phyloP scores from a whole-genome alignment of 1,140 invertebrate species.

The Eulimnadia texana region DNA sequence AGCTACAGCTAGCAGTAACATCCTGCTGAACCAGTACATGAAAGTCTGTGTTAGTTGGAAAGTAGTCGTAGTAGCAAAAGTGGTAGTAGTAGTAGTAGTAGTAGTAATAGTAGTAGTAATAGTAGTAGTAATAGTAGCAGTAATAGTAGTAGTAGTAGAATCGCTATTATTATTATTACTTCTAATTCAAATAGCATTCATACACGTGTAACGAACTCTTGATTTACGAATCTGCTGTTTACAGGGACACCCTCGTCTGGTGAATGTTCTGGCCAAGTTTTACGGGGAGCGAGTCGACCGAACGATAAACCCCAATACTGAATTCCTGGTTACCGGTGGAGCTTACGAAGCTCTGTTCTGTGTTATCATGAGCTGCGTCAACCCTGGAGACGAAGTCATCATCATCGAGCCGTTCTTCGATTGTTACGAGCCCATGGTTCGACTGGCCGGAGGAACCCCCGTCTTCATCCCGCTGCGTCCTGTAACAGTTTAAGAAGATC shows the following conservation, averaged over 20 bases:
- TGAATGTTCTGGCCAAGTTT: constrained; percentile 65
- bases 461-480: constrained; percentile 76
- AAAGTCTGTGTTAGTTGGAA: constrained; percentile 55
- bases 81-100: no score
- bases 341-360: constrained; percentile 87
- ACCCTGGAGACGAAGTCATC: constrained; percentile 55
- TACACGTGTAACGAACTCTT: neutral
- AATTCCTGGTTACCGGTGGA: constrained; percentile 76
- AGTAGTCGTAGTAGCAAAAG: neutral
- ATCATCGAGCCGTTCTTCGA: constrained; percentile 98
- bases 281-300: constrained; percentile 64
- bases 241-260: constrained; percentile 80
- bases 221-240: neutral
- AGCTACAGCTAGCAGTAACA: constrained; percentile 49
- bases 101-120: no score
- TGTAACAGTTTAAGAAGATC: constrained; percentile 29
- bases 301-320: constrained; percentile 59
- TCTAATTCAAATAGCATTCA: neutral
- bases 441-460: constrained; percentile 67
- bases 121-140: no score
- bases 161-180: no score
- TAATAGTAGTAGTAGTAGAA: no score
- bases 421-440: constrained; percentile 92
- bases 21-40: constrained; percentile 79
- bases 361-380: constrained; percentile 70